These are phyloP conservation scores for Pachycephala philippinensis DNA, from an alignment of 2,113 vertebrate species.

Conservation along the genomic window DNA sequence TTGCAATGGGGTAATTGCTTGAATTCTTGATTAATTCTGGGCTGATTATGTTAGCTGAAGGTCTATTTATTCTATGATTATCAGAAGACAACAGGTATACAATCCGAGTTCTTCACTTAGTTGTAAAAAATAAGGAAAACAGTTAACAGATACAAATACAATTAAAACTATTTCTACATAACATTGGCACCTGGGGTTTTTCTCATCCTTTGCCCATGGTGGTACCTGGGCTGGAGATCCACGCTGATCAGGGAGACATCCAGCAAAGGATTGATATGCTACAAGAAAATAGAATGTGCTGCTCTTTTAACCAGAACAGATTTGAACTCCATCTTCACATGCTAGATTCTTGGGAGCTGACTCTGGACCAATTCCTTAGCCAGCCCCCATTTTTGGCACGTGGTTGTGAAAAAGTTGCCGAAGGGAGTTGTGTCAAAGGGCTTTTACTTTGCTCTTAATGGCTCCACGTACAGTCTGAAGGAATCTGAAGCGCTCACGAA, in stretches of 20 bases:
- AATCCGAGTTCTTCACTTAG: neutral
- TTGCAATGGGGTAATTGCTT: neutral
- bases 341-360: neutral
- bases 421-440: constrained; percentile 33
- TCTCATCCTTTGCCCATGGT: neutral
- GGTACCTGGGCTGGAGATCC: neutral
- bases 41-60: neutral
- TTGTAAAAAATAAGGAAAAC: neutral
- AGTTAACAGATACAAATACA: neutral
- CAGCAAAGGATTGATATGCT: neutral
- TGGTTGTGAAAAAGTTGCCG: neutral
- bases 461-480: constrained; percentile 15
- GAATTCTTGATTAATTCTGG: neutral
- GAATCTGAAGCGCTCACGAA: constrained; percentile 42
- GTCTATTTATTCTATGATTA: neutral
- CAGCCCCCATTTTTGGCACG: neutral
- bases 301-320: neutral
- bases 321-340: neutral
- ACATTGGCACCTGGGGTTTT: neutral
- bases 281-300: neutral
- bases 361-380: neutral
- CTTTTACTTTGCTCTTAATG: constrained; percentile 18
- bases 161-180: neutral
- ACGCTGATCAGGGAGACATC: neutral
- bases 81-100: neutral